Evolutionary conservation across 2,797 vertebrate genomes (phyloP).

Genomic region (Peromyscus aztecus): DNA sequence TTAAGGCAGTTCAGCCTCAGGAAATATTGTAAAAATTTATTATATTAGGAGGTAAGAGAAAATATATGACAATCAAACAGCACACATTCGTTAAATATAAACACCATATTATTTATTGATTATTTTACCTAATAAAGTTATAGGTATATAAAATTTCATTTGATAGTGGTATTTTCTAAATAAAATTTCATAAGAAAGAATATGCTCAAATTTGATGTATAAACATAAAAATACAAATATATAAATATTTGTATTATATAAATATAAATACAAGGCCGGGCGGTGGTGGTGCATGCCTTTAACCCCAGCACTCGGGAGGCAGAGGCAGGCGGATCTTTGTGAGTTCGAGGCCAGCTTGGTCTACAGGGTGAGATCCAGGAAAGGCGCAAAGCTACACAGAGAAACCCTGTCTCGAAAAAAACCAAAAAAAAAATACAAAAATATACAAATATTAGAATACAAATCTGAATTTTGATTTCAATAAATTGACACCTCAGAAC

Average conservation of each 20-base stretch:
- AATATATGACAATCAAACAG: background rate
- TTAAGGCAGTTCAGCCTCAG: background rate
- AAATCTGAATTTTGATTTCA: background rate
- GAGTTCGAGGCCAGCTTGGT: too few species aligned
- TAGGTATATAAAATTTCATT: background rate
- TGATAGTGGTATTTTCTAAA: constrained; percentile 14
- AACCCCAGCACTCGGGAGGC: too few species aligned
- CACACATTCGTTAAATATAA: constrained; percentile 8
- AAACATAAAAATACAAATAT: background rate
- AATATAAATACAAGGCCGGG: too few species aligned
- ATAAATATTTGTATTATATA: background rate
- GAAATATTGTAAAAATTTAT: background rate
- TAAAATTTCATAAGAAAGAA: background rate
- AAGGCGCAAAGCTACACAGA: too few species aligned
- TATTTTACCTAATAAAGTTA: background rate
- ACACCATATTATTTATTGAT: background rate
- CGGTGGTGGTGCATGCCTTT: too few species aligned
- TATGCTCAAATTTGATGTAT: background rate
- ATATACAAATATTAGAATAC: background rate
- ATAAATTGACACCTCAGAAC: background rate
- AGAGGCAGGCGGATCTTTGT: too few species aligned
- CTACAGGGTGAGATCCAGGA: too few species aligned
- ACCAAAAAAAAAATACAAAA: too few species aligned
- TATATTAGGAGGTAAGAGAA: background rate
- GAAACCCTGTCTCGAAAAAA: too few species aligned